Evolutionary conservation across 2,113 vertebrate species (phyloP).

Genomic region (Natator depressus): DNA sequence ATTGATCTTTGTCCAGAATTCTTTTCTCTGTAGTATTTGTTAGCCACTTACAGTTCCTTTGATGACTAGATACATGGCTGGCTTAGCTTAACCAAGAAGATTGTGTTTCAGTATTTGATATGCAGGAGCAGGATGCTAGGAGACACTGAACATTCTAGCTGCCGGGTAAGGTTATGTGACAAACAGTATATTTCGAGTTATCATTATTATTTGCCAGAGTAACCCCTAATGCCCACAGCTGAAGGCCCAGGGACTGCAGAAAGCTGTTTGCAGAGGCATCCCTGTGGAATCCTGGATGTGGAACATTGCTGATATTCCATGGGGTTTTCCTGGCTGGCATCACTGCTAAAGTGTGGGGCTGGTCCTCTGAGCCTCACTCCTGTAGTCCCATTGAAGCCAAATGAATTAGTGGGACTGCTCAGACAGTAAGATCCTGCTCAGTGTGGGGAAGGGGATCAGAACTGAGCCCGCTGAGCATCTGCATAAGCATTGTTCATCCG

Average conservation of each 20-base stretch:
- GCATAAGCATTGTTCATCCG: neutral
- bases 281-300: neutral
- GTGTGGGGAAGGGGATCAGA: neutral
- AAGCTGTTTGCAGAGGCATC: neutral
- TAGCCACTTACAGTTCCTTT: constrained; percentile 33
- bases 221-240: neutral
- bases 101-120: neutral
- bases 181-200: rapidly evolving
- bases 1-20: constrained; percentile 53
- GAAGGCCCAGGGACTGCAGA: neutral
- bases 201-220: rapidly evolving
- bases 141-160: rapidly evolving
- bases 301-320: neutral
- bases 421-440: neutral
- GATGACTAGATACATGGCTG: neutral
- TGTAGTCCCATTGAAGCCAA: rapidly evolving
- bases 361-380: rapidly evolving
- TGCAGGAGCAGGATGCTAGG: neutral
- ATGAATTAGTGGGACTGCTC: neutral
- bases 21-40: constrained; percentile 1
- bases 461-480: neutral
- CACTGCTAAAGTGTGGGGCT: neutral
- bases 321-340: neutral
- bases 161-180: rapidly evolving
- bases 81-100: neutral